Evolutionary conservation across 2,113 vertebrate species (phyloP).

Genomic region (Leuciscus idus): DNA sequence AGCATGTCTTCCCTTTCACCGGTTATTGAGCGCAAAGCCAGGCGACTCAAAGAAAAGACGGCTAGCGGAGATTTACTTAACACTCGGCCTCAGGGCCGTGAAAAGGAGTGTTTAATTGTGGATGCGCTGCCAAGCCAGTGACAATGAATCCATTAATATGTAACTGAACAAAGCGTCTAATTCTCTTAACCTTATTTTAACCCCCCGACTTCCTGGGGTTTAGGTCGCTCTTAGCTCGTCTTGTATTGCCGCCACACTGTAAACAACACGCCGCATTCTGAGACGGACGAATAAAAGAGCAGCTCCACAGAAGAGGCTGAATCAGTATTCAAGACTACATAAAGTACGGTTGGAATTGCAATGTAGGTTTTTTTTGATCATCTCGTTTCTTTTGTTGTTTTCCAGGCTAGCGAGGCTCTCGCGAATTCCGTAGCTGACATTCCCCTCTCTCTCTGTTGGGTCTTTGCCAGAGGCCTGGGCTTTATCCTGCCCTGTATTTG

Average conservation of each 20-base stretch:
- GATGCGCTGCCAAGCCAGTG: constrained; percentile 66
- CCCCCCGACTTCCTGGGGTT: constrained; percentile 63
- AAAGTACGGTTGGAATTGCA: constrained; percentile 46
- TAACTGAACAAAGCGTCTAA: constrained; percentile 69
- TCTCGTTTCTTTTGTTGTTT: constrained; percentile 55
- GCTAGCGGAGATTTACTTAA: constrained; percentile 66
- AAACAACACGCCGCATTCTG: constrained; percentile 68
- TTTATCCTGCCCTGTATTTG: constrained; percentile 76
- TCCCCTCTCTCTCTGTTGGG: constrained; percentile 65
- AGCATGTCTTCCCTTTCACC: constrained; percentile 47
- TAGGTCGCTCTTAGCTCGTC: constrained; percentile 61
- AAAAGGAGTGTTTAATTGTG: constrained; percentile 72
- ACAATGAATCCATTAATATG: constrained; percentile 75
- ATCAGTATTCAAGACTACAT: constrained; percentile 43
- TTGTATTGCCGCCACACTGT: constrained; percentile 59
- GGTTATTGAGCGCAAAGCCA: constrained; percentile 34
- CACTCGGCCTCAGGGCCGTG: constrained; percentile 63
- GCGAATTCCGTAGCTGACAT: constrained; percentile 63
- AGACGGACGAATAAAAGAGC: constrained; percentile 59
- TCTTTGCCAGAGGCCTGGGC: constrained; percentile 65
- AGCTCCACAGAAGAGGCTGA: constrained; percentile 49
- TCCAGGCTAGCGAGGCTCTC: constrained; percentile 48
- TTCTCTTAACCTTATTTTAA: constrained; percentile 74
- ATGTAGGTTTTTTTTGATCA: constrained; percentile 44
- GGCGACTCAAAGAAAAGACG: constrained; percentile 31